phyloP scores from a whole-genome alignment of 1,140 invertebrate species.

The Monochamus saltuarius region DNA sequence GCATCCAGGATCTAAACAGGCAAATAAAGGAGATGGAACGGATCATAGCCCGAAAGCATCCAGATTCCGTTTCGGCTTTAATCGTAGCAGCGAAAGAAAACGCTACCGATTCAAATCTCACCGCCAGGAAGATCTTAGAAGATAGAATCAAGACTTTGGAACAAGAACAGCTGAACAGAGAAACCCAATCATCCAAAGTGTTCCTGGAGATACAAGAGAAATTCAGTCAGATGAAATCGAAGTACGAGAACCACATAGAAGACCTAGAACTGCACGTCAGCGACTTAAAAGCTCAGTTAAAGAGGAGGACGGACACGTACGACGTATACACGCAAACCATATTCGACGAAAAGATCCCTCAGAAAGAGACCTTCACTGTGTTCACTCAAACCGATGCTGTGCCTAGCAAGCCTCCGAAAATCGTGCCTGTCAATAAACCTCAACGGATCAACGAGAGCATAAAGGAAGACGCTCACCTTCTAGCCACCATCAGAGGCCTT shows the following conservation, averaged over 20 bases:
- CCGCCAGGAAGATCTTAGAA: slow-evolving; percentile 65
- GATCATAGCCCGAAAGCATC: slow-evolving; percentile 74
- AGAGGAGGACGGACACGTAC: slow-evolving; percentile 40
- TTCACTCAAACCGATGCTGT: slow-evolving; percentile 34
- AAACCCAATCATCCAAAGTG: slow-evolving; percentile 67
- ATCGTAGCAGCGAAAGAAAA: slow-evolving; percentile 64
- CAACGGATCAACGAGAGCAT: slow-evolving; percentile 16
- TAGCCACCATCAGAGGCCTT: slow-evolving; percentile 75
- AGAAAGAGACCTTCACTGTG: slow-evolving; percentile 42
- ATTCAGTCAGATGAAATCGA: slow-evolving; percentile 72
- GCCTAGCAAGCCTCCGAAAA: slow-evolving; percentile 21
- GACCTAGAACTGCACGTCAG: slow-evolving; percentile 67
- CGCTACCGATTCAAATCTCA: slow-evolving; percentile 56
- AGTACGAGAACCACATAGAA: slow-evolving; percentile 71
- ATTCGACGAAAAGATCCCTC: slow-evolving; percentile 28
- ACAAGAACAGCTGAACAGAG: slow-evolving; percentile 66
- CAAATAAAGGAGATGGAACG: slow-evolving; percentile 80
- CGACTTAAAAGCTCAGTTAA: slow-evolving; percentile 48
- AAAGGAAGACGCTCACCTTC: slow-evolving; percentile 72
- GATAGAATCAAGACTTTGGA: slow-evolving; percentile 69
- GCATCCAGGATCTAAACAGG: slow-evolving; percentile 72
- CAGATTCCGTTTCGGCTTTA: slow-evolving; percentile 74
- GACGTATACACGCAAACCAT: slow-evolving; percentile 49
- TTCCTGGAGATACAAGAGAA: slow-evolving; percentile 69
- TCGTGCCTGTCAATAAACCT: slow-evolving; percentile 18